Evolutionary conservation across 2,113 vertebrate genomes (phyloP).

Genomic region (Emberiza fucata): DNA sequence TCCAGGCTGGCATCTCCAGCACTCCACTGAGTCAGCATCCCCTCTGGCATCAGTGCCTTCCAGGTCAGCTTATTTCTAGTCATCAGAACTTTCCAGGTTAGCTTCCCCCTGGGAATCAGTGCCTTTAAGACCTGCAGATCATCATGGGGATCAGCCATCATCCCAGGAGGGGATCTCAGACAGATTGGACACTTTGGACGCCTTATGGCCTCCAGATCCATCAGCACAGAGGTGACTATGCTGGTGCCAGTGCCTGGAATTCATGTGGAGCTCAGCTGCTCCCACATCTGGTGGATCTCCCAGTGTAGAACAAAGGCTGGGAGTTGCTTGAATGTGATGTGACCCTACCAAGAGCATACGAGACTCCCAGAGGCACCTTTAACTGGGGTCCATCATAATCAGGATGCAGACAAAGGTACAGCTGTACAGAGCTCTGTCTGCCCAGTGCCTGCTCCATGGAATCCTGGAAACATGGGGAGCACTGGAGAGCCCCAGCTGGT

Average conservation of each 20-base stretch:
- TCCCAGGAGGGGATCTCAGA: neutral
- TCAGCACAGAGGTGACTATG: neutral
- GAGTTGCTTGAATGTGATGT: neutral
- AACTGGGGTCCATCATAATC: neutral
- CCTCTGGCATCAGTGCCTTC: neutral
- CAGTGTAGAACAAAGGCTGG: neutral
- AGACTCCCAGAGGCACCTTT: neutral
- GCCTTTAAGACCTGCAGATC: neutral
- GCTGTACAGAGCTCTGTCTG: neutral
- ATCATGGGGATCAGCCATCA: neutral
- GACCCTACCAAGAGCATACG: neutral
- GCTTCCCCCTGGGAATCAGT: neutral
- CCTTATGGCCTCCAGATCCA: neutral
- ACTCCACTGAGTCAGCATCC: neutral
- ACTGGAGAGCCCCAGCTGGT: too few species aligned
- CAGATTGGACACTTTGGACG: neutral
- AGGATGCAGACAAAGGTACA: neutral
- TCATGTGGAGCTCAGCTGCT: neutral
- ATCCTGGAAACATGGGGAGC: neutral
- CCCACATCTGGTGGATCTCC: neutral
- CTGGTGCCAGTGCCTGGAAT: neutral
- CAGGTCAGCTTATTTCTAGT: neutral
- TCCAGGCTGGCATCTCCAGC: neutral
- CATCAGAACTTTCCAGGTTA: neutral
- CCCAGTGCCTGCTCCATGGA: neutral